A percentile compares a stretch with the other conserved stretches of the same genome.
Evolutionary conservation across 2,113 vertebrate genomes (phyloP).

Genomic region (Gadus chalcogrammus): DNA sequence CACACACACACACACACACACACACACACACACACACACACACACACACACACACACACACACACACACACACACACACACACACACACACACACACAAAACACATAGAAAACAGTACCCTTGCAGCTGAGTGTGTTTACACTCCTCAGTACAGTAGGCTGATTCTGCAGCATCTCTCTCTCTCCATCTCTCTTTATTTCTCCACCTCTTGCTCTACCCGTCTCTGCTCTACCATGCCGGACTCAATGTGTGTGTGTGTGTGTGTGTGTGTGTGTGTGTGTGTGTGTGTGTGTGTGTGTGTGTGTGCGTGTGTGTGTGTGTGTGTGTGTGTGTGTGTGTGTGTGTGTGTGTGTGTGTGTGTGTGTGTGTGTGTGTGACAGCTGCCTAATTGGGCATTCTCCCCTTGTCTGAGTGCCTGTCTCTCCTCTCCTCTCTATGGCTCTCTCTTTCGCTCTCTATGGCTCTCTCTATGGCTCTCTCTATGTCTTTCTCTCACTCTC

Average conservation of each 20-base stretch:
- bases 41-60: constrained; percentile 10
- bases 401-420: constrained; percentile 85
- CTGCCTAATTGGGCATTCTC: constrained; percentile 99
- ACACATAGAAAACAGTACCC: constrained; percentile 40
- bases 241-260: not conserved
- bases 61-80: constrained; percentile 13
- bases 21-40: constrained; percentile 26
- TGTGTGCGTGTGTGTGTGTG: constrained; percentile 12
- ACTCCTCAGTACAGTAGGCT: constrained; percentile 53
- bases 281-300: constrained; percentile 19
- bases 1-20: not conserved
- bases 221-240: not conserved
- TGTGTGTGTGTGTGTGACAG: constrained; percentile 85
- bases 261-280: constrained; percentile 6
- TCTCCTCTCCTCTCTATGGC: constrained; percentile 41
- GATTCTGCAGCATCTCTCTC: constrained; percentile 87
- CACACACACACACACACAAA: constrained; percentile 13
- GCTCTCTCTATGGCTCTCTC: constrained; percentile 49
- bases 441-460: constrained; percentile 42
- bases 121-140: constrained; percentile 25
- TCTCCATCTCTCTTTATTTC: constrained; percentile 39
- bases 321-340: constrained; percentile 23
- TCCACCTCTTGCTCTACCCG: constrained; percentile 22
- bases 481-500: constrained; percentile 53
- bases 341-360: constrained; percentile 67